Evolutionary conservation across 2,113 vertebrate genomes (phyloP), one percentile per base, ranked within the genome.

Genomic region (Monarcha castaneiventris): DNA sequence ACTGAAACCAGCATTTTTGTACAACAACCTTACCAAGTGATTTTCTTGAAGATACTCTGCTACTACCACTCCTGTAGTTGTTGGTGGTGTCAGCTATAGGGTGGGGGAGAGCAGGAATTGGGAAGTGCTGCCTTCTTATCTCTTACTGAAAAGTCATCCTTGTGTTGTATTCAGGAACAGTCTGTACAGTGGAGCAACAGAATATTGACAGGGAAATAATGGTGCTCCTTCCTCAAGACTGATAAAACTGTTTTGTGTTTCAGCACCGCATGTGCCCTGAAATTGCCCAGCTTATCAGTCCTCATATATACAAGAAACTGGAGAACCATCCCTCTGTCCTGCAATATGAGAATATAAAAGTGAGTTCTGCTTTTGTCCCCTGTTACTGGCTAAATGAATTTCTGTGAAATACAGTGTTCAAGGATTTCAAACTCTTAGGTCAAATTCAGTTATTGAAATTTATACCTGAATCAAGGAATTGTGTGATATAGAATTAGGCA

Each of bases 231-330:
- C 35, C 35, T 71, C 16, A 21, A 54, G 49, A 43, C 62, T 88
- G 56, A 82, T 39, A 32, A 22, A 52, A 62, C 43, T 87, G 61
- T 62, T 94, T 52, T 96, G 71, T 95, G 16, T 97, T 98, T 67
- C 95, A 99, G 99, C 99, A 99, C 96, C 99, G 99, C 54, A 99
- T 99, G 99, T 98, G 99, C 67, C 99, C 99, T 87, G 99, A 99
- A 80, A 99, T 99, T 49, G 99, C 99, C 67, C 96, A 90, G 46
- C 98, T 99, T 62, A 97, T 99, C 95, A 98, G 98, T 32, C 99
- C 99, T 56, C 98, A 99, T 92, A 98, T 99, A 95, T 99, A 99
- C 88, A 61, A 96, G 59, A 96, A 98, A 39, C 96, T 99, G 87
- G 98, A 99, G 96, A 99, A 99, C 87, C 99, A 99, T 92, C 98